Conservation (phyloP, 2,113 vertebrate species). For the Marcusenius ussheri region DNA sequence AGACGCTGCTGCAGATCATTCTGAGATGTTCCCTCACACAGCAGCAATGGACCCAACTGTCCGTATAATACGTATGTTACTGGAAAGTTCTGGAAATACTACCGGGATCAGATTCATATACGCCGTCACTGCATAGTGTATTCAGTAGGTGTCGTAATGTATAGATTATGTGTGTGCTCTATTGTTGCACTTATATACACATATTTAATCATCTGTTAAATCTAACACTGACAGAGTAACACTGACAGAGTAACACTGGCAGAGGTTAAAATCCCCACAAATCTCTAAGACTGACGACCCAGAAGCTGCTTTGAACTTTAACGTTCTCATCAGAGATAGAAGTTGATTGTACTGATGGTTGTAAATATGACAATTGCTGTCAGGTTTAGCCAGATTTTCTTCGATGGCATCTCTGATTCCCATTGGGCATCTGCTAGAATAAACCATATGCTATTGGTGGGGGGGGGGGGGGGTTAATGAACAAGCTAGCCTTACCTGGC, state of each 20-base stretch:
- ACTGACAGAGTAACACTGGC: background rate
- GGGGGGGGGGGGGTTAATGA: background rate
- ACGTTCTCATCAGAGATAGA: background rate
- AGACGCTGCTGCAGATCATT: background rate
- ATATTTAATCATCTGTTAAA: background rate
- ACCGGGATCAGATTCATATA: background rate
- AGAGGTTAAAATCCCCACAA: background rate
- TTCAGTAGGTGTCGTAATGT: background rate
- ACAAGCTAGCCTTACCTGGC: conserved; percentile 64
- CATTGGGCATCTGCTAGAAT: background rate
- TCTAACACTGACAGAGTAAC: background rate
- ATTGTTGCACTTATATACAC: background rate
- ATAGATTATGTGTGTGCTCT: background rate
- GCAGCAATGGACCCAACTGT: background rate
- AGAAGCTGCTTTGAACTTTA: background rate
- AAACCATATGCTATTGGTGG: background rate
- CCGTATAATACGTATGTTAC: background rate
- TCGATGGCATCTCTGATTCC: background rate
- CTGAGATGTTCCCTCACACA: background rate
- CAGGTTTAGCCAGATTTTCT: background rate
- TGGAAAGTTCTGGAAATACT: background rate
- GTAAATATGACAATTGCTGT: background rate
- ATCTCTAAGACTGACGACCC: background rate
- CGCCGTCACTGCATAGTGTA: background rate
- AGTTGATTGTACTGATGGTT: background rate